These are phyloP conservation scores for Hipposideros larvatus DNA, from an alignment of 2,797 vertebrate species.

Conservation along the genomic window DNA sequence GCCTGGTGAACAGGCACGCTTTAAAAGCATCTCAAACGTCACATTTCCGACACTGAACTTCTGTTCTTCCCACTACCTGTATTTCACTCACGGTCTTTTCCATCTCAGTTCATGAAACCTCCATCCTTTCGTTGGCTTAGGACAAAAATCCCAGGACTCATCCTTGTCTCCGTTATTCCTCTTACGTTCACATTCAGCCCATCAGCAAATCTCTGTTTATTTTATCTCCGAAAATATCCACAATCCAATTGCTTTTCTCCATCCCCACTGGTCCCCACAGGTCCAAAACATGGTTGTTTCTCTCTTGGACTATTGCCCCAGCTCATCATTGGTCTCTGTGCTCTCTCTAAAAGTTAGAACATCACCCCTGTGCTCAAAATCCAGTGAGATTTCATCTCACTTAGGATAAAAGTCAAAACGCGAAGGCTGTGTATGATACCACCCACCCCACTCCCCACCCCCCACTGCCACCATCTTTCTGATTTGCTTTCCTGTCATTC, in stretches of 20 bases:
- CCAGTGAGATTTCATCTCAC: background rate
- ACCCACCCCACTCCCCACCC: too few species aligned
- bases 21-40: background rate
- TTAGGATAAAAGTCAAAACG: background rate
- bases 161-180: background rate
- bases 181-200: background rate
- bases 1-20: background rate
- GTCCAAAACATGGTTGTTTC: background rate
- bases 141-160: background rate
- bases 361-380: background rate
- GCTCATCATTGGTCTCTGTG: background rate
- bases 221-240: background rate
- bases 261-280: background rate
- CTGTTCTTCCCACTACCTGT: background rate
- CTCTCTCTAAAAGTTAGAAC: background rate
- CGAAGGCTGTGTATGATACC: background rate
- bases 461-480: background rate
- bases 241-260: background rate
- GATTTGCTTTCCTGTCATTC: background rate
- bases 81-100: background rate
- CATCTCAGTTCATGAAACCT: background rate
- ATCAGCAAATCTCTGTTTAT: background rate
- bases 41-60: background rate
- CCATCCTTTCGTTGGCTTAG: background rate
- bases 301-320: background rate